Evolutionary conservation across 2,797 vertebrate genomes (phyloP).

Genomic region (Rhincodon typus): DNA sequence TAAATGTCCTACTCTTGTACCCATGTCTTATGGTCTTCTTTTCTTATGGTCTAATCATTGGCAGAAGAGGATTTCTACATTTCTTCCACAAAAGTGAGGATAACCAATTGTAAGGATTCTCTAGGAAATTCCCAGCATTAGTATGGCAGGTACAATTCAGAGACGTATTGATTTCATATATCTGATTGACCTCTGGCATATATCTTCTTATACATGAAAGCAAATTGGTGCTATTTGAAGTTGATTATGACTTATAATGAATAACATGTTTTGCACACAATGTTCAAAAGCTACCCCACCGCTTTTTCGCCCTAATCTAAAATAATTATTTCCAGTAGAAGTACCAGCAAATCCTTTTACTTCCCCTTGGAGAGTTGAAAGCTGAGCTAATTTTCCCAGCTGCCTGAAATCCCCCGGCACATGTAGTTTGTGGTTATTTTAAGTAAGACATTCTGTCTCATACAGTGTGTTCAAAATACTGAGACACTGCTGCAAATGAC

Average conservation of each 20-base stretch:
- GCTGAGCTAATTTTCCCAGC: background rate
- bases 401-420: background rate
- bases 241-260: background rate
- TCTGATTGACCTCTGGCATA: background rate
- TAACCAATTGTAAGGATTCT: background rate
- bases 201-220: background rate
- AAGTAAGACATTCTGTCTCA: background rate
- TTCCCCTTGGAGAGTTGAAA: background rate
- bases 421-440: background rate
- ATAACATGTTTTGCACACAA: background rate
- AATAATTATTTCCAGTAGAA: slow-evolving; percentile 9
- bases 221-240: background rate
- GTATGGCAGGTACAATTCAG: background rate
- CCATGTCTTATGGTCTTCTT: too few species aligned
- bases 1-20: too few species aligned
- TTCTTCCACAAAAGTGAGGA: background rate
- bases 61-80: background rate
- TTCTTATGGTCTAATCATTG: too few species aligned
- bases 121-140: background rate
- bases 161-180: background rate
- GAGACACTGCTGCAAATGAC: background rate
- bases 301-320: background rate
- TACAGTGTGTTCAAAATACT: background rate
- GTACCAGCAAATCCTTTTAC: background rate
- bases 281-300: background rate